These are phyloP conservation scores for Oreamnos americanus DNA, from an alignment of 2,113 vertebrate genomes.

Conservation along the genomic window DNA sequence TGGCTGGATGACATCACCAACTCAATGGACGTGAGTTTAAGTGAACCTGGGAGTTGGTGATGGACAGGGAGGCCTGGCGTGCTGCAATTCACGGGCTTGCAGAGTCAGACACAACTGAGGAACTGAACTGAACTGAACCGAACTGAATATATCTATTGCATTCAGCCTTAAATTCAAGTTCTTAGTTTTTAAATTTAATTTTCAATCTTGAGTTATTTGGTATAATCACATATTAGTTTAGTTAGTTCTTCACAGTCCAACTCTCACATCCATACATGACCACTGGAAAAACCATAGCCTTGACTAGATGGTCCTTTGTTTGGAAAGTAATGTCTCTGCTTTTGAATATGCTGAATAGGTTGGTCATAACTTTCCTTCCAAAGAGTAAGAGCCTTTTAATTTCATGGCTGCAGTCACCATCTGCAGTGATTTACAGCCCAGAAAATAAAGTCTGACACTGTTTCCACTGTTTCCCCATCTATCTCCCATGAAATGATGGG, in stretches of 20 bases:
- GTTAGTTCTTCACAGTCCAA: background rate
- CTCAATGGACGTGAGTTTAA: accelerated
- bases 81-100: accelerated
- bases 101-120: no score
- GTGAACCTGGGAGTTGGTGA: no score
- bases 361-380: no score
- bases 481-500: background rate
- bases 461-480: background rate
- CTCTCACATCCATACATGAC: background rate
- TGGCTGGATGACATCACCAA: no score
- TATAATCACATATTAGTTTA: background rate
- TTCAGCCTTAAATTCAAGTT: conserved; percentile 20
- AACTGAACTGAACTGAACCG: no score
- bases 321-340: background rate
- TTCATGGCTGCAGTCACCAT: background rate
- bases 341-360: background rate
- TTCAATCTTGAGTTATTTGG: background rate
- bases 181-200: background rate
- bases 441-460: background rate
- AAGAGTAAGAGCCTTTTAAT: no score
- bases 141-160: background rate
- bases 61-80: no score
- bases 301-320: background rate
- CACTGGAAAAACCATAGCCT: background rate
- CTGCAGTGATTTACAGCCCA: background rate